phyloP scores from a whole-genome alignment of 1,140 invertebrate species.

The Hypsibius dujardini region DNA sequence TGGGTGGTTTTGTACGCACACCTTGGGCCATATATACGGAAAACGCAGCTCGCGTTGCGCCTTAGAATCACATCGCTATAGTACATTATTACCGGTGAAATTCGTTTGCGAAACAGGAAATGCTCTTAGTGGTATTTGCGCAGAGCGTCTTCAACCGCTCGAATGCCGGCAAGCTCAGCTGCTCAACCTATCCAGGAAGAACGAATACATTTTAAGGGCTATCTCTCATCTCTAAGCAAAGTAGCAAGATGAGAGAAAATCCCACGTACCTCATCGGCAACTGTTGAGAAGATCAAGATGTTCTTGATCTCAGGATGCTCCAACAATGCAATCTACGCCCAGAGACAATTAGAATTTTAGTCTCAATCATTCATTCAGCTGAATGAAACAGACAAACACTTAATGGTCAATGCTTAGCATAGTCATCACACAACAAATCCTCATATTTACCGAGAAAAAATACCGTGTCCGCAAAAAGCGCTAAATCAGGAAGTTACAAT shows the following conservation, averaged over 20 bases:
- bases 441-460: conserved; percentile 65
- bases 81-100: background rate
- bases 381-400: background rate
- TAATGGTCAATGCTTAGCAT: conserved; percentile 1
- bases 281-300: conserved; percentile 15
- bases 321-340: conserved; percentile 71
- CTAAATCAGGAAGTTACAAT: background rate
- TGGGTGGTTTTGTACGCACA: too few relatives aligned
- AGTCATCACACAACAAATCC: background rate
- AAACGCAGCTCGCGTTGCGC: too few relatives aligned
- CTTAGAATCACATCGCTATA: too few relatives aligned
- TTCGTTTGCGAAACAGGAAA: conserved; percentile 2
- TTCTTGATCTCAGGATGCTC: conserved; percentile 38
- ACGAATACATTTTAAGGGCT: background rate
- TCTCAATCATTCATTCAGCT: too few relatives aligned
- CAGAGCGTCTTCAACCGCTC: conserved; percentile 16
- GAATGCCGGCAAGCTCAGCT: conserved; percentile 14
- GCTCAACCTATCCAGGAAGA: background rate
- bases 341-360: conserved; percentile 17
- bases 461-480: conserved; percentile 42
- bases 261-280: conserved; percentile 1
- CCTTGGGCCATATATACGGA: background rate
- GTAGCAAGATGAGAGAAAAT: background rate
- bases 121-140: conserved; percentile 13
- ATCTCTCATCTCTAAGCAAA: too few relatives aligned